Evolutionary conservation across 2,888 invertebrate genomes (phyloP), one percentile per base, ranked within the genome.

Genomic region (Panorpa germanica): DNA sequence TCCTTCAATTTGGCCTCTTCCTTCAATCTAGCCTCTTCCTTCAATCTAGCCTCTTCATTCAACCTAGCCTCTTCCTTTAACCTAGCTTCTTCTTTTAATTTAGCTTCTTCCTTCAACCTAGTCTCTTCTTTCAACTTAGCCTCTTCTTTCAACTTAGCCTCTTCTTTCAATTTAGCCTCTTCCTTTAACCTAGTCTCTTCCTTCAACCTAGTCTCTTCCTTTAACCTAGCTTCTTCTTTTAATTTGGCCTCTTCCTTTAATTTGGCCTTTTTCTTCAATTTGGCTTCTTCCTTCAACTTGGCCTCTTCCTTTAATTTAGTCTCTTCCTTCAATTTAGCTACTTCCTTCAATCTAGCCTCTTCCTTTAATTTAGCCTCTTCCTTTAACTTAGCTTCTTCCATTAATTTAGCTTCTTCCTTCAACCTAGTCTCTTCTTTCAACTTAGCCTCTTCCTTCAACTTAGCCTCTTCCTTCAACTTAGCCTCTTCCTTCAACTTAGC

Each of bases 11-110:
- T 35, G 28, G 37, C 37, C 15, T 38, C 31, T 10, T 36, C 36
- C 20, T 40, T 37, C 28, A 41, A 29, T 23, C 35, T 34, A 24
- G 37, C 37, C 32, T 33, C 35, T 12, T 43, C 37, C 24, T 41
- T 37, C 27, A 37, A 35, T 19, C 38, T 35, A 9, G 34, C 40
- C 26, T 41, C 30, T 21, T 37, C 28, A 25, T 41, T 28, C 30
- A 34, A 34, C 39, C 38, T 7, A 33, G 34, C n/a, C n/a, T n/a
- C 24, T 36, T 32, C 18, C 24, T 51, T 40, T 7, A 46, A 49
- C 33, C 49, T 48, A 35, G 50, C 50, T 8, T 49, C 46, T 36
- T 52, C 50, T 35, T 48, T 49, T 36, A 40, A 52, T 21, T 48
- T 46, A 40, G 47, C 49, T 17, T 46, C 44, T 33, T 51, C 51